These are phyloP conservation scores for Mormyrops attenuatus DNA, from an alignment of 2,797 vertebrate genomes.

Conservation along the genomic window DNA sequence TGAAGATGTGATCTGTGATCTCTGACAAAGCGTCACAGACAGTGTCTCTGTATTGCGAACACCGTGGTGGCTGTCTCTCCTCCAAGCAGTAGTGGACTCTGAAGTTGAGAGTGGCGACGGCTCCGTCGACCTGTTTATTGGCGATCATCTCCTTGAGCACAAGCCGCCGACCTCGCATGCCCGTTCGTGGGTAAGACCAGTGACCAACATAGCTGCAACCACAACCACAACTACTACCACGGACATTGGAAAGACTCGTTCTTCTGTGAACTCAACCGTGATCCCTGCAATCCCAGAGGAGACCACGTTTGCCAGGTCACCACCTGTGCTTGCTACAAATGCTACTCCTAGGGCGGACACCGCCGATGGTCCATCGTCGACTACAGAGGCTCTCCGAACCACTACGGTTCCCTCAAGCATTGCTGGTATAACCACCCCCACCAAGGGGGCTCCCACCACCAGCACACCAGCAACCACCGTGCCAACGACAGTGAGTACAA, in stretches of 20 bases:
- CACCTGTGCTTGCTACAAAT: constrained; percentile 13
- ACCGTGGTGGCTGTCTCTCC: not conserved
- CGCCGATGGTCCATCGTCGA: constrained; percentile 17
- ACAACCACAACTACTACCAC: not conserved
- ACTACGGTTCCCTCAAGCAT: not conserved
- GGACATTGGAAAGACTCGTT: not conserved
- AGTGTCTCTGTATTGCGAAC: not conserved
- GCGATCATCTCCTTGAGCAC: constrained; percentile 85
- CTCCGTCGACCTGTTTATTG: constrained; percentile 67
- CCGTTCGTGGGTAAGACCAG: constrained; percentile 39
- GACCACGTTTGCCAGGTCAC: constrained; percentile 20
- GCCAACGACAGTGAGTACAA: constrained; percentile 23
- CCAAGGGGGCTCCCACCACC: not conserved
- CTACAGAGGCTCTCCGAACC: not conserved
- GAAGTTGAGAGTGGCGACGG: constrained; percentile 82
- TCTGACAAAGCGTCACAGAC: not conserved
- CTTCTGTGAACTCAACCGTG: constrained; percentile 25
- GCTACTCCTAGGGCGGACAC: constrained; percentile 15
- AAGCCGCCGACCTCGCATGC: constrained; percentile 36
- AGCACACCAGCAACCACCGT: not conserved
- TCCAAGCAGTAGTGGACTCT: constrained; percentile 69
- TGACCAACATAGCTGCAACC: constrained; percentile 39
- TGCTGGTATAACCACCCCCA: constrained; percentile 14
- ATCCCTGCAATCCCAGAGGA: constrained; percentile 25
- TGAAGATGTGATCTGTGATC: not conserved